Conservation (phyloP, 2,888 invertebrate genomes). For the Capitulum mitella region DNA sequence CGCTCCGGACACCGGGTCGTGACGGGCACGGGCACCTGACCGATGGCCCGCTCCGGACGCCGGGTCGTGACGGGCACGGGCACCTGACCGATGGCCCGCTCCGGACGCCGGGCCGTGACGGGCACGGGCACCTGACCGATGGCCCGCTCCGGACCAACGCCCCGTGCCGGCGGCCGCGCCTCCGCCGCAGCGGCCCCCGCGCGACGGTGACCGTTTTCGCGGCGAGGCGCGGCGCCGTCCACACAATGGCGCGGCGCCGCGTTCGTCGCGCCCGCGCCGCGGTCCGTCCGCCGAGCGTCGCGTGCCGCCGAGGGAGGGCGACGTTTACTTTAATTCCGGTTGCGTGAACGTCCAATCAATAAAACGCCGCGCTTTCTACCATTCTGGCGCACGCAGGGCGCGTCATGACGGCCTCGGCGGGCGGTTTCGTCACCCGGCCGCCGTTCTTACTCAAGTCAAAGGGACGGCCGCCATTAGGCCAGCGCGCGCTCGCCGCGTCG, state of each 20-base stretch:
- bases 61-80: too few species aligned
- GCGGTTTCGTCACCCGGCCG: not conserved
- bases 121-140: too few species aligned
- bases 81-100: too few species aligned
- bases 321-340: not conserved
- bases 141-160: too few species aligned
- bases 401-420: not conserved
- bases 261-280: not conserved
- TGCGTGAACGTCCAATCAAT: constrained; percentile 13
- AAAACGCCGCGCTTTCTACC: not conserved
- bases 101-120: too few species aligned
- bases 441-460: not conserved
- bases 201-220: too few species aligned
- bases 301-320: not conserved
- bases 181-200: too few species aligned
- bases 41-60: too few species aligned
- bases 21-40: too few species aligned
- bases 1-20: too few species aligned
- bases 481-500: not conserved
- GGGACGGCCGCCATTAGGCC: not conserved
- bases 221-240: not conserved
- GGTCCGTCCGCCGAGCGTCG: not conserved
- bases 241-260: not conserved
- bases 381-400: not conserved
- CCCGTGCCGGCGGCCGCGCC: too few species aligned